Evolutionary conservation across 2,888 invertebrate genomes (phyloP), one percentile per base, ranked within the genome.

Genomic region (Anarsia innoxiella): DNA sequence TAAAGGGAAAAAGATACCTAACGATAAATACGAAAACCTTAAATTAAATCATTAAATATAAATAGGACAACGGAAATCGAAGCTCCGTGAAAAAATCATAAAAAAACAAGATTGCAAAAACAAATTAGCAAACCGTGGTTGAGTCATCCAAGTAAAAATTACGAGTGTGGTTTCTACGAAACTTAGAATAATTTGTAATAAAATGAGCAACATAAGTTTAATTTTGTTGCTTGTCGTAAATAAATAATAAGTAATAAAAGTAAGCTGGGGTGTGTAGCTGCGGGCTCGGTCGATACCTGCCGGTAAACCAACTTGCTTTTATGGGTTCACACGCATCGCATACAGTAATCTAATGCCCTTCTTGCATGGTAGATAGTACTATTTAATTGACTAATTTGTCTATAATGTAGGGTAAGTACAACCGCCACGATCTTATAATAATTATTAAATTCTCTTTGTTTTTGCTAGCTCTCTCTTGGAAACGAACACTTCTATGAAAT

Each of bases 251-350:
- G 42, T 48, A 64, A 58, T 62, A 57, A 55, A 53, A 49, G 46
- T 41, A 53, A 41, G 56, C 54, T 48, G 43, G 45, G 48, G 38
- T 45, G 44, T 13, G 6, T 30, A 37, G 48, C 58, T 78, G 71
- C 78, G 80, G 80, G 82, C 53, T 16, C 66, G 75, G 66, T 77
- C 77, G 75, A 78, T 78, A 77, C 62, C 63, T 57, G 53, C 19
- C 12, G n/a, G n/a, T n/a, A n/a, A n/a, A n/a, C n/a, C n/a, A n/a
- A 9, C 26, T 19, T 23, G 14, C 33, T 26, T 26, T 33, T 26
- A 33, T 26, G 26, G 16, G 30, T 39, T 39, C 39, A 39, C 39
- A 39, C 35, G 39, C 30, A 14, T 34, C 15, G n/a, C n/a, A n/a
- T n/a, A n/a, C n/a, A n/a, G n/a, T n/a, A n/a, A n/a, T n/a, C n/a